A percentile compares a stretch with the other conserved stretches of the same genome.
These are phyloP conservation scores for Paratrypauchen microcephalus DNA, from an alignment of 2,797 vertebrate genomes.

Conservation along the genomic window DNA sequence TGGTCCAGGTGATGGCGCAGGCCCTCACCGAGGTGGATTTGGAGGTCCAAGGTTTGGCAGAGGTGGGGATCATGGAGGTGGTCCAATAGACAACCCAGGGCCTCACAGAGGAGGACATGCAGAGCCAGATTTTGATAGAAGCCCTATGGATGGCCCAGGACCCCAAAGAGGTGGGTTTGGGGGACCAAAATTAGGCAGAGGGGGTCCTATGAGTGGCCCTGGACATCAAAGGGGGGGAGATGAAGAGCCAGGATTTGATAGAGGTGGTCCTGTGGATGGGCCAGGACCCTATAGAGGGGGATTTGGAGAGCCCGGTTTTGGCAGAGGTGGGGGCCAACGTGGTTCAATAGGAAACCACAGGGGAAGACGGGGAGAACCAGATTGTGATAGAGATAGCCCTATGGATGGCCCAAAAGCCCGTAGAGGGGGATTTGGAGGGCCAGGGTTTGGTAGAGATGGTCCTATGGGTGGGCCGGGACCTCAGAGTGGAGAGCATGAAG, in stretches of 20 bases:
- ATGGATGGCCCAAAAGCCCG: constrained; percentile 5
- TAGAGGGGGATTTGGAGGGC: constrained; percentile 1
- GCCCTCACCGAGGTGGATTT: neutral
- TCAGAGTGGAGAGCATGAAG: neutral
- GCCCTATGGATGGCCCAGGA: neutral
- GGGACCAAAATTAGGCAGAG: neutral
- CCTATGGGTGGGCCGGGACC: constrained; percentile 5
- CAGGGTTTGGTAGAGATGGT: neutral
- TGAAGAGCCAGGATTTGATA: neutral
- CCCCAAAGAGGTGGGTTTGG: neutral
- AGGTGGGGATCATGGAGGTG: neutral
- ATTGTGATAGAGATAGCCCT: constrained; percentile 17
- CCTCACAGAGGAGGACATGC: neutral
- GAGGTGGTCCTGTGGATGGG: neutral
- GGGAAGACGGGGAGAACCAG: constrained; percentile 7
- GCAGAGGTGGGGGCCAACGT: neutral
- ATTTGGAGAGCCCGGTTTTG: neutral
- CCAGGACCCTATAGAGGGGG: constrained; percentile 5
- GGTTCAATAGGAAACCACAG: neutral
- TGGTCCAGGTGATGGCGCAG: neutral
- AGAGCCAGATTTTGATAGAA: constrained; percentile 10
- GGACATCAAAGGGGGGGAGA: neutral
- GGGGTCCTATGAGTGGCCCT: neutral
- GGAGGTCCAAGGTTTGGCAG: constrained; percentile 1
- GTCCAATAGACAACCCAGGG: neutral